Base-by-base conservation (phyloP, 2,113 vertebrate genomes). In the Sceloporus undulatus region DNA sequence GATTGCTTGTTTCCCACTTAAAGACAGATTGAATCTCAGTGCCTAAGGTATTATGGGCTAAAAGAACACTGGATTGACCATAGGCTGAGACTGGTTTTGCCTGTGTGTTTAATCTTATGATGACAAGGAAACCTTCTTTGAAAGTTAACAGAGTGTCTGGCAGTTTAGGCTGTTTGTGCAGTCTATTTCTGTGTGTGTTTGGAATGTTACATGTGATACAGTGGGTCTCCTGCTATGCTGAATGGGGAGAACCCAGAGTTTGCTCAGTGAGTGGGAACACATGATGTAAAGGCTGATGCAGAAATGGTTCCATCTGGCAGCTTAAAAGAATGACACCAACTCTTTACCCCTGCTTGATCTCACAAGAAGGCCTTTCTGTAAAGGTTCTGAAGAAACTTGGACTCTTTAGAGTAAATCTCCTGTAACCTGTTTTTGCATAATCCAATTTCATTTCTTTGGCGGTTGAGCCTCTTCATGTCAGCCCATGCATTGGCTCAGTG, bases 361-460 rank as follows among this genome's bases (percentile, higher is more conserved):
- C 34, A 25, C 11, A 56, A 66, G 71, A 48, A 19, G 56, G 40
- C 25, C 21, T 62, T 54, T 7, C n/a, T 34, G 25, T 42, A 73
- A 75, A 75, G 71, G 27, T 62, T 56, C 34, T 82, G 79, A 70
- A 90, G 73, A 62, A 48, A 48, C 48, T 70, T 85, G 38, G 48
- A 5, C 29, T 78, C 29, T 18, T 27, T 48, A 9, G 8, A 2
- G 23, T 77, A 70, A 88, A 78, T 54, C 34, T 7, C 48, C 56
- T 73, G 19, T 34, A 78, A 75, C 21, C 9, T 82, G 29, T 14
- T 23, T 86, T 76, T 77, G 59, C 52, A 65, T 29, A 21, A 48
- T 74, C 38, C 80, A 79, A 89, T 74, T 82, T 48, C 65, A 23
- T 74, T 38, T 34, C 38, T 75, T 54, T 23, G 14, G 3, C 54